A percentile compares a stretch with the other conserved stretches of the same genome.
phyloP scores from a whole-genome alignment of 2,888 invertebrate species.

The Papilio demoleus region DNA sequence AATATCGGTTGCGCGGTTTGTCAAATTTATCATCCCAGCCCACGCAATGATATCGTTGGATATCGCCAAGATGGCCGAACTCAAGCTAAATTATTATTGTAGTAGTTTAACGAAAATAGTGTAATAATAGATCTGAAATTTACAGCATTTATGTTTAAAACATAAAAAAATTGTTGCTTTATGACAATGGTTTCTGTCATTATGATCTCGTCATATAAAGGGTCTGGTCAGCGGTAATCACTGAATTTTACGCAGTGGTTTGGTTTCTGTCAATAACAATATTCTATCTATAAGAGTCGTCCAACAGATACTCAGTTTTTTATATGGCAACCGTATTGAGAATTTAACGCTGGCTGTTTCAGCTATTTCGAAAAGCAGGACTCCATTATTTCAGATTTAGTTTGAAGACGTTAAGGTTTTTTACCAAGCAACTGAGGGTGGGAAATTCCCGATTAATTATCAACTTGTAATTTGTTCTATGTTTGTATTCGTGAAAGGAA shows the following conservation, averaged over 20 bases:
- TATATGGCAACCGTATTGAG: background rate
- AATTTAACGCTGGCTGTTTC: too few relatives aligned
- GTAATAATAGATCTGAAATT: background rate
- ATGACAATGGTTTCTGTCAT: too few relatives aligned
- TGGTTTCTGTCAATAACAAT: too few relatives aligned
- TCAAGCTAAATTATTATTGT: constrained; percentile 21
- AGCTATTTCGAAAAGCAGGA: background rate
- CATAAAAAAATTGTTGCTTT: too few relatives aligned
- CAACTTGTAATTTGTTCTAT: background rate
- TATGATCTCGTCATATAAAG: too few relatives aligned
- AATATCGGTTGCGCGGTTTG: constrained; percentile 47
- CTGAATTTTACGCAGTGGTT: too few relatives aligned
- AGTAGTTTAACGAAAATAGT: constrained; percentile 20
- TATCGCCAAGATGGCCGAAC: constrained; percentile 34
- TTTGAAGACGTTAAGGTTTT: background rate
- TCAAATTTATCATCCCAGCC: constrained; percentile 44
- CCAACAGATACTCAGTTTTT: background rate
- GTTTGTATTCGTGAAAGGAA: background rate
- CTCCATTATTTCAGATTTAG: background rate
- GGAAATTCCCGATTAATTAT: background rate
- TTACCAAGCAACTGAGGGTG: background rate
- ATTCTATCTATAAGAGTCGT: background rate
- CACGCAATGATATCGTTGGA: constrained; percentile 45
- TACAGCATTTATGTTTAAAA: background rate
- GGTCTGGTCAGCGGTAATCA: too few relatives aligned